Base-by-base conservation (phyloP, 2,888 invertebrate genomes). In the Volucella zonaria region DNA sequence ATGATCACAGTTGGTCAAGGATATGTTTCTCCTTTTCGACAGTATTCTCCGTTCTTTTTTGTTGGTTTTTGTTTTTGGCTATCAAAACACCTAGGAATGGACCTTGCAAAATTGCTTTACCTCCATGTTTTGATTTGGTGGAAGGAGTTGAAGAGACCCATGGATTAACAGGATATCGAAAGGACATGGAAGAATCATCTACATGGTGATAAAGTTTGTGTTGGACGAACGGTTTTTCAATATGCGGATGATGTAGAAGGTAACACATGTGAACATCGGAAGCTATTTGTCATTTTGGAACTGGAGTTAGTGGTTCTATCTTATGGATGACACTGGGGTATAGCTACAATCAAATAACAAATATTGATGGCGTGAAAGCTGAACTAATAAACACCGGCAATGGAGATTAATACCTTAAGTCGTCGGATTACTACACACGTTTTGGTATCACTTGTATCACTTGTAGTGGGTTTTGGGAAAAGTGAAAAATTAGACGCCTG, bases 1-100 rank as follows among this genome's bases (percentile, higher is more conserved):
- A 76, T 73, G 85, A 85, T 76, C 85, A 85, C 85, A 85, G 80
- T 85, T 85, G 85, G 85, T 85, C 80, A 85, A 85, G 85, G 85
- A 85, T 76, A 61, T 77, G 70, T 62, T 66, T 58, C 18, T 76
- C 38, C 74, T 51, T 64, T 78, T 43, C 59, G 14, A 59, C 58
- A 59, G 38, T 51, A 43, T 59, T 51, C 43, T 49, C 12, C 23
- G 38, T 2, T 70, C 71, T 80, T 67, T 56, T 67, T 61, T 54
- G 18, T 8, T 14, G 10, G 8, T 31, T 56, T 67, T 61, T 54
- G 18, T 8, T 14, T 10, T 8, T 58, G 52, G 66, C 66, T 49
- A 31, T 40, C 73, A 14, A 43, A 71, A 77, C 85, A 85, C 80
- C 85, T 85, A 59, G 47, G 76, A 52, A 73, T 11, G 31, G 83